Conservation (phyloP, 2,797 vertebrate genomes). For the Kryptopterus vitreolus region DNA sequence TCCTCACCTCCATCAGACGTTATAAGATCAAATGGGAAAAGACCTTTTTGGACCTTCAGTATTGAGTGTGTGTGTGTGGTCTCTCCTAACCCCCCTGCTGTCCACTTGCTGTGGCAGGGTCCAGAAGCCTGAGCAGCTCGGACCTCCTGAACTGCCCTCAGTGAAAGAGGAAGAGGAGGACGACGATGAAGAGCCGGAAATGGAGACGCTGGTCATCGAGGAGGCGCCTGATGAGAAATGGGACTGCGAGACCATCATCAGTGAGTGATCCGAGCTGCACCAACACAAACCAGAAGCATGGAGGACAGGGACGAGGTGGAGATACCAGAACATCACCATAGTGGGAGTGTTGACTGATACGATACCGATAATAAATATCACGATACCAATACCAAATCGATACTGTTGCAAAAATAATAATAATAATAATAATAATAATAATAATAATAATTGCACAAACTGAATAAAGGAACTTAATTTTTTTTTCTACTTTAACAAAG, state of each 20-base stretch:
- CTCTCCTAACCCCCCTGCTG: not conserved
- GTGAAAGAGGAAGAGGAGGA: slow-evolving; percentile 77
- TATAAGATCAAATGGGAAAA: too few relatives aligned
- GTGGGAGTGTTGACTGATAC: too few relatives aligned
- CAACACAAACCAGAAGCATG: not conserved
- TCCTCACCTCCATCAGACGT: too few relatives aligned
- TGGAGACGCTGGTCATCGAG: slow-evolving; percentile 76
- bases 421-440: too few relatives aligned
- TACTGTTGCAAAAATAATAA: too few relatives aligned
- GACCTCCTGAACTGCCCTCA: slow-evolving; percentile 74
- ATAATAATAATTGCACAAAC: too few relatives aligned
- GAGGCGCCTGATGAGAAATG: slow-evolving; percentile 84
- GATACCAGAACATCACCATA: too few relatives aligned
- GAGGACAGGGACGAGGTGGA: not conserved
- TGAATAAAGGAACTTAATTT: too few relatives aligned
- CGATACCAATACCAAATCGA: too few relatives aligned
- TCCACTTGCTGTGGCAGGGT: slow-evolving; percentile 56
- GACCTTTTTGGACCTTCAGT: too few relatives aligned
- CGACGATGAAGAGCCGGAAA: slow-evolving; percentile 76
- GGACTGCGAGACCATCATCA: slow-evolving; percentile 96
- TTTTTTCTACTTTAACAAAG: too few relatives aligned
- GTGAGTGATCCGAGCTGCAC: slow-evolving; percentile 73
- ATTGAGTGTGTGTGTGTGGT: not conserved
- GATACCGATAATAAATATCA: too few relatives aligned
- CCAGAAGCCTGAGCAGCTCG: slow-evolving; percentile 74